Evolutionary conservation across 2,888 invertebrate genomes (phyloP).

Genomic region (Leucozona laternaria): DNA sequence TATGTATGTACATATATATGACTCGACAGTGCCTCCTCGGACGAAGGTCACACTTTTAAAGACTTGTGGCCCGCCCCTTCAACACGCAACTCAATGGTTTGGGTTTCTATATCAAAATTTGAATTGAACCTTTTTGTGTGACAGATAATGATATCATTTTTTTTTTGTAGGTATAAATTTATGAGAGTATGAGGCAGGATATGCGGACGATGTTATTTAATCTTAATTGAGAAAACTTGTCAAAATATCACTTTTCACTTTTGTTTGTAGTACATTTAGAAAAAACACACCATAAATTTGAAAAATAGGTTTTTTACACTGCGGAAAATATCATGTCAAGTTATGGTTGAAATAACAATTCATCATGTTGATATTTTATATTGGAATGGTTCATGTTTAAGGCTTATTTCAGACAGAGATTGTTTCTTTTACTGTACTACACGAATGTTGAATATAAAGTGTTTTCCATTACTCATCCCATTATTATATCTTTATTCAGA

Average conservation of each 20-base stretch:
- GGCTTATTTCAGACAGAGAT: no score
- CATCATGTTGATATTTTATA: neutral
- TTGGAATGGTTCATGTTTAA: no score
- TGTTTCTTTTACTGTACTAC: no score
- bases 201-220: slow-evolving; percentile 7
- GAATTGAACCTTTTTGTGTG: slow-evolving; percentile 18
- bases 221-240: slow-evolving; percentile 66
- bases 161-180: neutral
- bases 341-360: neutral
- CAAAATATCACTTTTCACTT: slow-evolving; percentile 35
- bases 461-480: no score
- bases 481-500: no score
- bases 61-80: slow-evolving; percentile 1
- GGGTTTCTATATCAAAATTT: slow-evolving; percentile 28
- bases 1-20: neutral
- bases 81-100: slow-evolving; percentile 19
- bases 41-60: slow-evolving; percentile 22
- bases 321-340: neutral
- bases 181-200: neutral
- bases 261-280: neutral
- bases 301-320: neutral
- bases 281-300: neutral
- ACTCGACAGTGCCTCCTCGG: neutral
- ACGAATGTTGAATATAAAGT: no score
- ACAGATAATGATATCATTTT: slow-evolving; percentile 12